A percentile compares a stretch with the other conserved stretches of the same genome.
phyloP scores from a whole-genome alignment of 2,113 vertebrate genomes.

The Hipposideros armiger region DNA sequence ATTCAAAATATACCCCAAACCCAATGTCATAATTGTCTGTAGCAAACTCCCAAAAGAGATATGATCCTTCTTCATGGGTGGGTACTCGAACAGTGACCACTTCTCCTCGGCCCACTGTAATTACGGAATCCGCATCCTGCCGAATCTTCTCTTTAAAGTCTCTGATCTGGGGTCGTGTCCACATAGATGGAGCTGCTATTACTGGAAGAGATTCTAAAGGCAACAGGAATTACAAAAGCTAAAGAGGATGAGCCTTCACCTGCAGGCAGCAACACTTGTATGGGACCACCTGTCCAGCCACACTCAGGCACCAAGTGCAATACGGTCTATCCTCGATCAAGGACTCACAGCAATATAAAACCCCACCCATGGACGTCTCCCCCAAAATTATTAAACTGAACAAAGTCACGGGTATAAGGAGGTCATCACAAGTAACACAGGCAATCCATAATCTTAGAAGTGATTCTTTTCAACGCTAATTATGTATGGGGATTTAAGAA shows the following conservation, averaged over 20 bases:
- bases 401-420: not conserved
- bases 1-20: conserved; percentile 99
- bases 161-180: conserved; percentile 98
- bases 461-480: not conserved
- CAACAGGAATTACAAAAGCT: conserved; percentile 70
- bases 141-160: conserved; percentile 99
- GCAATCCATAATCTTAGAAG: not conserved
- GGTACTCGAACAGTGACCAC: conserved; percentile 98
- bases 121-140: conserved; percentile 98
- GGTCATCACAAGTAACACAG: not conserved
- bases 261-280: not conserved
- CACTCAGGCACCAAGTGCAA: not conserved
- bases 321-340: not conserved
- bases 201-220: conserved; percentile 93
- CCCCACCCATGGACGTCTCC: not conserved
- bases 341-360: not conserved
- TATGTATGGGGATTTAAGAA: not conserved
- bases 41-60: conserved; percentile 99
- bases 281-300: accelerated
- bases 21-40: conserved; percentile 99
- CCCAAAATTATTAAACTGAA: not conserved
- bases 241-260: not conserved
- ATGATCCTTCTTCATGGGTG: conserved; percentile 98
- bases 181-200: conserved; percentile 99
- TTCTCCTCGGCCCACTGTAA: conserved; percentile 98